A percentile compares a stretch with the other conserved stretches of the same genome.
These are phyloP conservation scores for Bubo scandiacus DNA, from an alignment of 2,113 vertebrate genomes.

Conservation along the genomic window DNA sequence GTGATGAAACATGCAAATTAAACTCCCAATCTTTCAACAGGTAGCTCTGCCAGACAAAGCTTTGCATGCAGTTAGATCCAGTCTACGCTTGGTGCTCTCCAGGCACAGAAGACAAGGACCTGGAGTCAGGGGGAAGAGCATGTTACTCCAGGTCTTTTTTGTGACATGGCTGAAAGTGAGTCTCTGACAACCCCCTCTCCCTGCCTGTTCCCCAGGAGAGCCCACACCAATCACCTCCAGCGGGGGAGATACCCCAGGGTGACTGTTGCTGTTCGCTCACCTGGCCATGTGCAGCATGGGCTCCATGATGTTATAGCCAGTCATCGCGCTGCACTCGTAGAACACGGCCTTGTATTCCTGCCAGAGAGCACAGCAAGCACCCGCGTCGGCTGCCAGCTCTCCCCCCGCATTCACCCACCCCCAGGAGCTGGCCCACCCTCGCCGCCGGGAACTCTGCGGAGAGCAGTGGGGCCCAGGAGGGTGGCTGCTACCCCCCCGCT, in stretches of 20 bases:
- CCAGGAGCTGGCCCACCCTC: neutral
- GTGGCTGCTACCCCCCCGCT: neutral
- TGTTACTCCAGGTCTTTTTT: neutral
- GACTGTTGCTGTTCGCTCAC: slow-evolving; percentile 46
- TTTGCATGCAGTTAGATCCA: fast-evolving
- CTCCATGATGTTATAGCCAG: slow-evolving; percentile 74
- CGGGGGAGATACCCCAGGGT: neutral
- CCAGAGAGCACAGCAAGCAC: slow-evolving; percentile 11
- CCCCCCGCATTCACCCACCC: no score
- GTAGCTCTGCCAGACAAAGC: neutral
- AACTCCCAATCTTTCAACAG: neutral
- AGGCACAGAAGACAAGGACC: neutral
- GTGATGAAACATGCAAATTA: neutral
- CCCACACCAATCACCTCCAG: neutral
- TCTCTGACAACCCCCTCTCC: neutral
- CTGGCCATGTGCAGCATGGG: slow-evolving; percentile 80
- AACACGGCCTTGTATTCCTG: slow-evolving; percentile 83
- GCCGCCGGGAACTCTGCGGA: fast-evolving
- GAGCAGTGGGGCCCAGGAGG: neutral
- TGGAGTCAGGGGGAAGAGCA: neutral
- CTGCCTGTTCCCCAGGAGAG: neutral
- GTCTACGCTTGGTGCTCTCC: neutral
- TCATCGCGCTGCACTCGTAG: slow-evolving; percentile 83
- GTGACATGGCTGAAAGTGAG: neutral
- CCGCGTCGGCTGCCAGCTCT: neutral